Evolutionary conservation across 2,797 vertebrate genomes (phyloP).

Genomic region (Alfaro cultratus): DNA sequence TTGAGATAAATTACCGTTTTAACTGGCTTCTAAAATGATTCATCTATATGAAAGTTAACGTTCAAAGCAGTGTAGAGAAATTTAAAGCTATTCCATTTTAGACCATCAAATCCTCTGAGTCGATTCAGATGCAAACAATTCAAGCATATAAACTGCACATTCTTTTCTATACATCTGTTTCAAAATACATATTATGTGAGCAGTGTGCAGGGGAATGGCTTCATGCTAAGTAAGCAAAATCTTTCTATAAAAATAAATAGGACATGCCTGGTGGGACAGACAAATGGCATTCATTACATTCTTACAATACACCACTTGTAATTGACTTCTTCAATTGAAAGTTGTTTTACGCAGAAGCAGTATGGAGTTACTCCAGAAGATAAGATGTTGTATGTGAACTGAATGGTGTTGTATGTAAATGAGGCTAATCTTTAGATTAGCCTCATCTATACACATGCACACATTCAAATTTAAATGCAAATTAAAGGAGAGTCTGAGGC

Average conservation of each 20-base stretch:
- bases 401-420: not conserved
- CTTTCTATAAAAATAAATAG: not conserved
- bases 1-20: not conserved
- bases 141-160: not conserved
- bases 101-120: not conserved
- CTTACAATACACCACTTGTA: not conserved
- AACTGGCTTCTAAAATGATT: not conserved
- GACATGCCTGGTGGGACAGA: not conserved
- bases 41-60: not conserved
- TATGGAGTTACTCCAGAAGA: slow-evolving; percentile 5
- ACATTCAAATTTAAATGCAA: not conserved
- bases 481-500: not conserved
- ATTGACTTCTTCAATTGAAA: slow-evolving; percentile 7
- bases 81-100: not conserved
- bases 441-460: not conserved
- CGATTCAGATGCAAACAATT: not conserved
- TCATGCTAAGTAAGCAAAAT: slow-evolving; percentile 6
- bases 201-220: not conserved
- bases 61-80: not conserved
- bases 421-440: not conserved
- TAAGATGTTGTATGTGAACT: not conserved
- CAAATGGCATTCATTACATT: slow-evolving; percentile 1
- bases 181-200: not conserved
- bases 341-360: not conserved
- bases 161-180: not conserved